Evolutionary conservation across 2,113 vertebrate species (phyloP).

Genomic region (Chloropsis cyanopogon): DNA sequence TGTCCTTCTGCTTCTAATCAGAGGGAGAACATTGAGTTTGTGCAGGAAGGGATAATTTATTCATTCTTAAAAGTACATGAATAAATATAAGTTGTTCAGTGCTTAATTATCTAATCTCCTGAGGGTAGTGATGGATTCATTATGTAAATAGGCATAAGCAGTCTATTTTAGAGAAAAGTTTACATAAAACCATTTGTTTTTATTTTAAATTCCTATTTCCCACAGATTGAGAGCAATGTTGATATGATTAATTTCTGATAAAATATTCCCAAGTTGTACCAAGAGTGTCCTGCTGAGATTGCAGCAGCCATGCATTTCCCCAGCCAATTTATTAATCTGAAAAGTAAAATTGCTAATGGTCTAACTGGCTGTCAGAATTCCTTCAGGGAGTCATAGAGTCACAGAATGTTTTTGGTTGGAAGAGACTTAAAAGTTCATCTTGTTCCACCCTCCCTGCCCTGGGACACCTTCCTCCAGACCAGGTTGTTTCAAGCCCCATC

Average conservation of each 20-base stretch:
- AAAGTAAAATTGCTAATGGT: not conserved
- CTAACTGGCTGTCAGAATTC: not conserved
- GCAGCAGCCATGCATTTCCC: not conserved
- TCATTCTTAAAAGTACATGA: slow-evolving; percentile 21
- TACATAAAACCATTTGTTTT: slow-evolving; percentile 59
- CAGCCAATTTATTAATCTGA: not conserved
- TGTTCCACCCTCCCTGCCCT: not conserved
- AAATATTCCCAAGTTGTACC: slow-evolving; percentile 2
- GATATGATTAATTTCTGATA: slow-evolving; percentile 16
- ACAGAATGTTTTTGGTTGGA: not conserved
- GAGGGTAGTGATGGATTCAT: slow-evolving; percentile 45
- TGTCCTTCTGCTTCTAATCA: slow-evolving; percentile 15
- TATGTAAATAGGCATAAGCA: slow-evolving; percentile 67
- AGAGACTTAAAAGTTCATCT: not conserved
- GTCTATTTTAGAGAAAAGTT: slow-evolving; percentile 50
- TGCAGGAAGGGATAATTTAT: slow-evolving; percentile 14
- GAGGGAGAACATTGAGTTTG: not conserved
- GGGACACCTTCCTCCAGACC: too few species aligned
- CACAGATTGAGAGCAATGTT: not conserved
- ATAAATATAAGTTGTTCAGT: slow-evolving; percentile 64
- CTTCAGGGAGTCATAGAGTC: not conserved
- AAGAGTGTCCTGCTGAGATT: not conserved
- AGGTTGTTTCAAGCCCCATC: not conserved
- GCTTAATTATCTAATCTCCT: slow-evolving; percentile 66
- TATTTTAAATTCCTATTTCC: slow-evolving; percentile 43